Evolutionary conservation across 2,797 vertebrate genomes (phyloP).

Genomic region (Australoheros facetus): DNA sequence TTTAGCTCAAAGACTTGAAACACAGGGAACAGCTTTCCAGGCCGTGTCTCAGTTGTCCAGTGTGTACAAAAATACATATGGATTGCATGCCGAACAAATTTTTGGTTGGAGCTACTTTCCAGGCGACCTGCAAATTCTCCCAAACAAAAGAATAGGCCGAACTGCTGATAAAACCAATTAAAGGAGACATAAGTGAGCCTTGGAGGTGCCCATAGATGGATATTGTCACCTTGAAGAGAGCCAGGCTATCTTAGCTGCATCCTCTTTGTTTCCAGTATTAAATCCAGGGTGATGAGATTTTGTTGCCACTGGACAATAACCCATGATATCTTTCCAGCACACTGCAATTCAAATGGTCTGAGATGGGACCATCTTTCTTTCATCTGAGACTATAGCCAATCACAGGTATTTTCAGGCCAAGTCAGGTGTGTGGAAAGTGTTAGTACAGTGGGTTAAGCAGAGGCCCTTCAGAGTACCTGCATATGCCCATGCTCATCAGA

Average conservation of each 20-base stretch:
- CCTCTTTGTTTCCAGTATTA: background rate
- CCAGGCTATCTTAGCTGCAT: background rate
- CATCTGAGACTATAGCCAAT: background rate
- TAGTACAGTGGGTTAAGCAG: background rate
- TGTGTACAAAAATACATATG: background rate
- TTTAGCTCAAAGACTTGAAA: background rate
- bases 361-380: background rate
- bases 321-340: background rate
- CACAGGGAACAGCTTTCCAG: background rate
- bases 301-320: background rate
- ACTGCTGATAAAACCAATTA: background rate
- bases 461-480: background rate
- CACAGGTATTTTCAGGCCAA: background rate
- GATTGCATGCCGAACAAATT: background rate
- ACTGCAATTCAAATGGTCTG: too few relatives aligned
- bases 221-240: background rate
- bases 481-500: background rate
- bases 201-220: background rate
- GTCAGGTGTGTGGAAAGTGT: background rate
- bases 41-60: background rate
- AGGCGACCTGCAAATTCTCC: background rate
- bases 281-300: background rate
- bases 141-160: background rate
- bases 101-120: background rate
- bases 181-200: background rate